These are phyloP conservation scores for Ornithoptera alexandrae DNA, from an alignment of 2,888 invertebrate species.

Conservation along the genomic window DNA sequence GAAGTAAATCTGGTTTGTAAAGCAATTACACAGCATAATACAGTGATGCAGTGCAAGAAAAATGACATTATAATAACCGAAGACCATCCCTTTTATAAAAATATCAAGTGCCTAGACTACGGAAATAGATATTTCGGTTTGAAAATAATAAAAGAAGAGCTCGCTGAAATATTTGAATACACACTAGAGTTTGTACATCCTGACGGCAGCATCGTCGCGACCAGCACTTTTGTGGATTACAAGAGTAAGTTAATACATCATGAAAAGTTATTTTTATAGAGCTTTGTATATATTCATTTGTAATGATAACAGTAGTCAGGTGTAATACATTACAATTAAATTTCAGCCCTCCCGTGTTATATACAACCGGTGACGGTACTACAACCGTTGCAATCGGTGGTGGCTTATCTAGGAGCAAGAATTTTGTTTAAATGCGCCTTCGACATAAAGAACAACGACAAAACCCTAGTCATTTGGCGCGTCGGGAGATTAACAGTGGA, in stretches of 20 bases:
- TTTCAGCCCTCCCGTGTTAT: not conserved
- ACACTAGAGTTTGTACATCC: conserved; percentile 29
- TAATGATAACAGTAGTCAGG: not conserved
- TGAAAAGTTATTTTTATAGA: not conserved
- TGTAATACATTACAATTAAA: not conserved
- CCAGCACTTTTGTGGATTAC: conserved; percentile 35
- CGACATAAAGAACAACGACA: conserved; percentile 33
- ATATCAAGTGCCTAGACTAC: conserved; percentile 32
- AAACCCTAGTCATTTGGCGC: conserved; percentile 44
- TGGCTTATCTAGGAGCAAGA: conserved; percentile 40
- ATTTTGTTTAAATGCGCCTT: conserved; percentile 40
- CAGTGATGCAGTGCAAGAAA: conserved; percentile 34
- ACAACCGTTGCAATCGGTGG: conserved; percentile 35
- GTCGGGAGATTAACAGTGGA: conserved; percentile 42
- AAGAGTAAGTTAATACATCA: conserved; percentile 35
- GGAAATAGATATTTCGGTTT: conserved; percentile 40
- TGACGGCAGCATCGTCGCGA: conserved; percentile 29
- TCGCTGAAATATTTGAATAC: conserved; percentile 35
- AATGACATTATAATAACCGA: not conserved
- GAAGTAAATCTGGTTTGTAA: conserved; percentile 39
- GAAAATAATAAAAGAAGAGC: conserved; percentile 31
- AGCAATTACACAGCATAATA: conserved; percentile 34
- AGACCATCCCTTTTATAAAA: not conserved
- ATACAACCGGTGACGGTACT: not conserved
- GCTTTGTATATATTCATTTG: not conserved